phyloP scores from a whole-genome alignment of 1,140 invertebrate species.

The Orussus abietinus region DNA sequence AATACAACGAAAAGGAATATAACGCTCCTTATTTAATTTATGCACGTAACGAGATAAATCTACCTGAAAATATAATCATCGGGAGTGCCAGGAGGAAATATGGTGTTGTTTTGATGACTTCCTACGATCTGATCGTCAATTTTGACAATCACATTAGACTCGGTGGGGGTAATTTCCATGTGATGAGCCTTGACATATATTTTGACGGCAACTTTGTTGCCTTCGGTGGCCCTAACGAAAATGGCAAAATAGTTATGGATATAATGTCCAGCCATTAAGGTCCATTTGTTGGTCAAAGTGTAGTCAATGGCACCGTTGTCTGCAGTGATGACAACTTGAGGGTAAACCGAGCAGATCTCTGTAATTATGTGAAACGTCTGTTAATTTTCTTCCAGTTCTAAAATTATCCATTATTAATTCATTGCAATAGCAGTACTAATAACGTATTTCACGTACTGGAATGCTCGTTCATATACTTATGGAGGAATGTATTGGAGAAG shows the following conservation, averaged over 20 bases:
- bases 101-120: slow-evolving; percentile 17
- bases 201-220: slow-evolving; percentile 22
- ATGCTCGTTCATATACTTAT: slow-evolving; percentile 7
- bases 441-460: no score
- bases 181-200: slow-evolving; percentile 17
- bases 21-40: no score
- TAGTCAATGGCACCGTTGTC: slow-evolving; percentile 24
- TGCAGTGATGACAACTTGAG: slow-evolving; percentile 19
- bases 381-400: not conserved
- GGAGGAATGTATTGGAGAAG: slow-evolving; percentile 14
- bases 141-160: slow-evolving; percentile 8
- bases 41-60: no score
- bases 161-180: slow-evolving; percentile 23
- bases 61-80: slow-evolving; percentile 23
- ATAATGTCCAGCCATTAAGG: slow-evolving; percentile 27
- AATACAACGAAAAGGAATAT: no score
- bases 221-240: slow-evolving; percentile 23
- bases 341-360: slow-evolving; percentile 32
- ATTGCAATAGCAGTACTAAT: no score
- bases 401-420: no score
- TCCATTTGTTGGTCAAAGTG: slow-evolving; percentile 24
- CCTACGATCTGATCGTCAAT: slow-evolving; percentile 22
- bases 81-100: slow-evolving; percentile 17
- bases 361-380: not conserved
- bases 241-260: slow-evolving; percentile 21